These are phyloP conservation scores for Prunella strophiata DNA, from an alignment of 2,797 vertebrate genomes.

Conservation along the genomic window DNA sequence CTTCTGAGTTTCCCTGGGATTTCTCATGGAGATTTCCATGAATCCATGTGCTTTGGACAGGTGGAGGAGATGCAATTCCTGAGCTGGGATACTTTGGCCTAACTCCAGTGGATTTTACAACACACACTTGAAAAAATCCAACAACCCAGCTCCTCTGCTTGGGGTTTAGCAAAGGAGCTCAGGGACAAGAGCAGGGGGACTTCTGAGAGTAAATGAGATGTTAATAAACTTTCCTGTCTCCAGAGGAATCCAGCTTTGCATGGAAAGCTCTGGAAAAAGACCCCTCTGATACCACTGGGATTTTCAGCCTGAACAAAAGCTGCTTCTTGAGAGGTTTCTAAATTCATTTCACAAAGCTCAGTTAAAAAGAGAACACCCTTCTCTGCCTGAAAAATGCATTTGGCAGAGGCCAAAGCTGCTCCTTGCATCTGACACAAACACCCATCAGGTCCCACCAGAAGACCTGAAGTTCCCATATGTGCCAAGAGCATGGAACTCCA, in stretches of 20 bases:
- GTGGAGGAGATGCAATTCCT: not conserved
- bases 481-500: not conserved
- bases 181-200: not conserved
- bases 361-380: not conserved
- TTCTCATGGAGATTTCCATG: rapidly evolving
- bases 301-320: not conserved
- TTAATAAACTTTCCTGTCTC: not conserved
- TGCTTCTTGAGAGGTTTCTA: not conserved
- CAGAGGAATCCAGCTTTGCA: not conserved
- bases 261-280: not conserved
- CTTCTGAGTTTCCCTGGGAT: not conserved
- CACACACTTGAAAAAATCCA: not conserved
- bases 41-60: rapidly evolving
- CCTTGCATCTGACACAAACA: not conserved
- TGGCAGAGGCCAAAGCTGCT: not conserved
- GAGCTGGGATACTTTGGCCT: not conserved
- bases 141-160: not conserved
- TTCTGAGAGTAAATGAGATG: not conserved
- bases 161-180: not conserved
- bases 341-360: not conserved
- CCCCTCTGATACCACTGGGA: not conserved
- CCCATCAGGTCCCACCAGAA: not conserved
- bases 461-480: rapidly evolving
- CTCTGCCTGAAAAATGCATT: not conserved
- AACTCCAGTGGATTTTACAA: not conserved